Evolutionary conservation across 2,888 invertebrate species (phyloP).

Genomic region (Lycophotia porphyrea): DNA sequence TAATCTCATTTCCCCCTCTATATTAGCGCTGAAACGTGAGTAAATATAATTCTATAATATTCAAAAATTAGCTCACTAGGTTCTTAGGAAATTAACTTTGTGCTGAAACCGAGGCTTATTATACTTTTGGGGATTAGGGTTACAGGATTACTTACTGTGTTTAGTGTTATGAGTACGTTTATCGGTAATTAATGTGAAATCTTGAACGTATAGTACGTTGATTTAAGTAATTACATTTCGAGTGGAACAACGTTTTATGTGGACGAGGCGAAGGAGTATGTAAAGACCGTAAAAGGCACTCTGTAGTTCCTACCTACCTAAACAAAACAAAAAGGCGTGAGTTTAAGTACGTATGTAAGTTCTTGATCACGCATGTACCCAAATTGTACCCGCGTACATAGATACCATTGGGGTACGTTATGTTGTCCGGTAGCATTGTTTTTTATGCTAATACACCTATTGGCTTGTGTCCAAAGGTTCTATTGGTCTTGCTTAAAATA

Average conservation of each 20-base stretch:
- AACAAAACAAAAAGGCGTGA: too few relatives aligned
- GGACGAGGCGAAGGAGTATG: background rate
- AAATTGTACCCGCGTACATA: background rate
- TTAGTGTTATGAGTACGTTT: background rate
- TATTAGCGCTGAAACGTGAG: slow-evolving; percentile 24
- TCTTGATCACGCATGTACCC: slow-evolving; percentile 3
- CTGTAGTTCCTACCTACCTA: background rate
- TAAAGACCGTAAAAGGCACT: background rate
- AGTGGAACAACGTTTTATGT: too few relatives aligned
- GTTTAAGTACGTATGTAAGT: background rate
- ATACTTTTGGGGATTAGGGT: background rate
- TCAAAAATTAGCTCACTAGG: slow-evolving; percentile 14
- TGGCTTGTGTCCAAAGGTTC: slow-evolving; percentile 26
- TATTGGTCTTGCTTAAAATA: slow-evolving; percentile 15
- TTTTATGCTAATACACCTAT: background rate
- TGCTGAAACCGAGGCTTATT: slow-evolving; percentile 8
- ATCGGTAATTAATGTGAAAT: background rate
- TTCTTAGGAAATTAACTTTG: slow-evolving; percentile 31
- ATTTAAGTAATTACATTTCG: slow-evolving; percentile 5
- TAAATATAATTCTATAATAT: slow-evolving; percentile 13
- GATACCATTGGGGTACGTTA: background rate
- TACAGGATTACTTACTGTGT: slow-evolving; percentile 4
- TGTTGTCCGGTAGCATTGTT: slow-evolving; percentile 17
- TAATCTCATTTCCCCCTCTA: slow-evolving; percentile 38
- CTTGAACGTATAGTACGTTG: background rate